These are phyloP conservation scores for Ericerus pela DNA, from an alignment of 1,140 invertebrate species.

Conservation along the genomic window DNA sequence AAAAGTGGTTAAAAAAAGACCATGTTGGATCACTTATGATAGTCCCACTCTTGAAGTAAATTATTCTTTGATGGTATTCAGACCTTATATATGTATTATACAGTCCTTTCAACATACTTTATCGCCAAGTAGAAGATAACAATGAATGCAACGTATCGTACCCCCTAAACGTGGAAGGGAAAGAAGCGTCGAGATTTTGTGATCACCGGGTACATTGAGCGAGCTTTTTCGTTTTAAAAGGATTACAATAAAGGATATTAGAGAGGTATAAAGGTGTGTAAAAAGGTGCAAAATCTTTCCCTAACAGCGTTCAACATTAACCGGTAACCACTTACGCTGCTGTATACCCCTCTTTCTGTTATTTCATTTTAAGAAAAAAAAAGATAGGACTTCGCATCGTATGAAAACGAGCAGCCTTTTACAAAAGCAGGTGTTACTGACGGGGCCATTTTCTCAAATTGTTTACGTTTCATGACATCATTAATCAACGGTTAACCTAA, in stretches of 20 bases:
- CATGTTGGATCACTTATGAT: too few relatives aligned
- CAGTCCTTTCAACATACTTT: too few relatives aligned
- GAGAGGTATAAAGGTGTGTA: constrained; percentile 6
- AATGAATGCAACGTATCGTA: too few relatives aligned
- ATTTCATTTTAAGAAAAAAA: constrained; percentile 9
- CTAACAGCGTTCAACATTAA: constrained; percentile 3
- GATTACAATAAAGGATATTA: constrained; percentile 12
- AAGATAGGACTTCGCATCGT: not conserved
- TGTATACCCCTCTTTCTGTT: not conserved
- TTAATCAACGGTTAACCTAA: not conserved
- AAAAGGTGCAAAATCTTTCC: constrained; percentile 6
- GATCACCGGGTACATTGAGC: not conserved
- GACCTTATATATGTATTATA: too few relatives aligned
- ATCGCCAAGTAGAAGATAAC: too few relatives aligned
- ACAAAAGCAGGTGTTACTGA: constrained; percentile 9
- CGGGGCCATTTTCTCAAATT: constrained; percentile 11
- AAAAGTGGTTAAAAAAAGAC: too few relatives aligned
- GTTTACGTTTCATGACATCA: constrained; percentile 1
- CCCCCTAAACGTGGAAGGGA: too few relatives aligned
- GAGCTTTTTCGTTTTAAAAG: constrained; percentile 10
- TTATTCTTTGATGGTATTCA: too few relatives aligned
- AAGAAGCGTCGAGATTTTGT: not conserved
- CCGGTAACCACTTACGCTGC: not conserved
- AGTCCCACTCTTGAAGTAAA: too few relatives aligned
- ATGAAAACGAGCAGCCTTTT: constrained; percentile 6